phyloP scores from a whole-genome alignment of 2,888 invertebrate species.

The Brassicogethes aeneus region DNA sequence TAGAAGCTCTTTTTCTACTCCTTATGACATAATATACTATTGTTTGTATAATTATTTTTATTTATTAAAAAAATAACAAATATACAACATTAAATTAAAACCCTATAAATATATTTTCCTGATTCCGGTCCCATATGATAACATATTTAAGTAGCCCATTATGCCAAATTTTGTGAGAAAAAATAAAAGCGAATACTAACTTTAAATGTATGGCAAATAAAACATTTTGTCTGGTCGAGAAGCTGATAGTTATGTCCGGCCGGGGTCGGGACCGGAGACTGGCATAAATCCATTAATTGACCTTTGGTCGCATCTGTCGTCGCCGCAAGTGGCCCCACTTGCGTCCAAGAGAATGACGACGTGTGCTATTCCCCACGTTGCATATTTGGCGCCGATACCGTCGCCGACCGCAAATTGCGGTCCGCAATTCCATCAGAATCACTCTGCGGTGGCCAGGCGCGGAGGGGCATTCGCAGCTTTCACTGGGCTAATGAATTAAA shows the following conservation, averaged over 20 bases:
- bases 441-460: not conserved
- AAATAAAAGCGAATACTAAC: not conserved
- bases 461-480: not conserved
- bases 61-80: too few relatives aligned
- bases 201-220: not conserved
- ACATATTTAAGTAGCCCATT: too few relatives aligned
- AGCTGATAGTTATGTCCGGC: not conserved
- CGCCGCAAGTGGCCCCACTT: conserved; percentile 25
- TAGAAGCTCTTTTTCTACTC: too few relatives aligned
- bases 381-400: too few relatives aligned
- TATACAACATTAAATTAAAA: too few relatives aligned
- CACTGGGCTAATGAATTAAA: not conserved
- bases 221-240: not conserved
- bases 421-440: conserved; percentile 12
- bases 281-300: conserved; percentile 34
- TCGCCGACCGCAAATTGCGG: conserved; percentile 15
- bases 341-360: conserved; percentile 8
- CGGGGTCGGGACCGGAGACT: conserved; percentile 1
- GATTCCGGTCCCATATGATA: too few relatives aligned
- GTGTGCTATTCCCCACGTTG: conserved; percentile 5
- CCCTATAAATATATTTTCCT: too few relatives aligned
- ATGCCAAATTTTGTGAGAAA: too few relatives aligned
- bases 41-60: too few relatives aligned
- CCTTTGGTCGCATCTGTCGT: conserved; percentile 28
- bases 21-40: too few relatives aligned